Conservation (phyloP, 2,797 vertebrate species). For the Acipenser ruthenus region DNA sequence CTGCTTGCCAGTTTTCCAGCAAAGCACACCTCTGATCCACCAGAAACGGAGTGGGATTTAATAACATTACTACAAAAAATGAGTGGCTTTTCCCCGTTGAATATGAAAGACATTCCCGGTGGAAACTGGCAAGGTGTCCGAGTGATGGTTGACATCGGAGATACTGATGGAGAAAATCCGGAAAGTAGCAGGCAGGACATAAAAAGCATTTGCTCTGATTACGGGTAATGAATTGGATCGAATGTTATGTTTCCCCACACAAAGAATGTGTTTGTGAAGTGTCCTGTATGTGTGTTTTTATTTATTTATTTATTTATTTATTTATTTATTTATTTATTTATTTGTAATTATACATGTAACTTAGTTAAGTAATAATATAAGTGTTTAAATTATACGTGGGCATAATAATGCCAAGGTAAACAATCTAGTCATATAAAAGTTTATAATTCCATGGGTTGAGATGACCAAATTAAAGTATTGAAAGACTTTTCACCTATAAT, state of each 20-base stretch:
- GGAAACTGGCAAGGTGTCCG: background rate
- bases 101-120: background rate
- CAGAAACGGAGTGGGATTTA: background rate
- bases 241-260: background rate
- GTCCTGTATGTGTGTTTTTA: background rate
- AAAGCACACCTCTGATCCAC: background rate
- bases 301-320: background rate
- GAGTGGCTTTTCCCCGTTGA: background rate
- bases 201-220: background rate
- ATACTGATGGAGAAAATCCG: background rate
- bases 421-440: too few species aligned
- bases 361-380: too few species aligned
- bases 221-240: background rate
- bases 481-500: too few species aligned
- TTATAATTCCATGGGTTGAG: too few species aligned
- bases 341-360: background rate
- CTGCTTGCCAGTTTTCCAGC: background rate
- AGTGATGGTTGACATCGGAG: background rate
- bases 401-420: too few species aligned
- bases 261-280: background rate
- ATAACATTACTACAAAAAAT: background rate
- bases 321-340: background rate
- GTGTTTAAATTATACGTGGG: too few species aligned
- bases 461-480: too few species aligned
- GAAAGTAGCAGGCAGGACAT: background rate